Evolutionary conservation across 1,140 invertebrate species (phyloP).

Genomic region (Microplitis demolitor): DNA sequence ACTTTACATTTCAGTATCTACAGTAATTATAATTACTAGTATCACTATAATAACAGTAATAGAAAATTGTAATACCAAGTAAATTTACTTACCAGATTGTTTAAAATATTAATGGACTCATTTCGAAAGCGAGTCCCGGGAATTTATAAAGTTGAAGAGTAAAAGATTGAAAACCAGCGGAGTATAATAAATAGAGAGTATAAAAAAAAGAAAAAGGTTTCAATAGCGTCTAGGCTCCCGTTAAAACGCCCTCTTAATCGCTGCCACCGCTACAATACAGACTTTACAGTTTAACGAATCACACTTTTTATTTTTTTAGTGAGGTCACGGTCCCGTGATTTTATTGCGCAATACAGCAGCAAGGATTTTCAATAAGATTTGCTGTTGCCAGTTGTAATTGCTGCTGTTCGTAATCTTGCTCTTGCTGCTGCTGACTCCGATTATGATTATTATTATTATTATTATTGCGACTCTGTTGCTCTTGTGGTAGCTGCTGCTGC

Average conservation of each 20-base stretch:
- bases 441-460: slow-evolving; percentile 36
- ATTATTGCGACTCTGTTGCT: slow-evolving; percentile 26
- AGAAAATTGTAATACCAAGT: too few relatives aligned
- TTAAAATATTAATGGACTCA: too few relatives aligned
- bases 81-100: too few relatives aligned
- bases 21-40: too few relatives aligned
- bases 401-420: slow-evolving; percentile 6
- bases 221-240: not conserved
- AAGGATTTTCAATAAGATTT: slow-evolving; percentile 52
- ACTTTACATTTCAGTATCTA: too few relatives aligned
- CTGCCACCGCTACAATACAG: not conserved
- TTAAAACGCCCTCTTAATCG: not conserved
- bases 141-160: not conserved
- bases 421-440: slow-evolving; percentile 30
- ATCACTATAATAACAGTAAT: too few relatives aligned
- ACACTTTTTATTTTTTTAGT: not conserved
- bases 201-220: not conserved
- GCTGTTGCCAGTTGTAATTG: slow-evolving; percentile 34
- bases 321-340: not conserved
- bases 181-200: not conserved
- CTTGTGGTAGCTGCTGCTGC: slow-evolving; percentile 45
- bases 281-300: not conserved
- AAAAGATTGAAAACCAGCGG: not conserved
- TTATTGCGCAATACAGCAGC: slow-evolving; percentile 59
- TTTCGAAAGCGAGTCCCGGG: too few relatives aligned